Evolutionary conservation across 2,888 invertebrate genomes (phyloP), one percentile per base, ranked within the genome.

Genomic region (Clusia tigrina): DNA sequence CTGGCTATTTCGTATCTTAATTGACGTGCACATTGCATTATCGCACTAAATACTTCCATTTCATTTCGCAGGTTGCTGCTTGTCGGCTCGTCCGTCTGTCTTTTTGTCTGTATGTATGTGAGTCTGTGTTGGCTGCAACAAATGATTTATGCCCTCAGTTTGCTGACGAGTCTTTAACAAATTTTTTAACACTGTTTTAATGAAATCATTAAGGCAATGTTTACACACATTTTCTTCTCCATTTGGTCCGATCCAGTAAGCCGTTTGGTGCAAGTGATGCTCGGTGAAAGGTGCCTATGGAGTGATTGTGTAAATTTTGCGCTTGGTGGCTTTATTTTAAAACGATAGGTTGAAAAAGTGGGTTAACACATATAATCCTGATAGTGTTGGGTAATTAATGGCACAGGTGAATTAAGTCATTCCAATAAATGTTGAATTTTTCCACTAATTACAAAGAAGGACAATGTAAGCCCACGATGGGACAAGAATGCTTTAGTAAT

Each of bases 11-110:
- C 75, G 74, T 74, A 74, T 74, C 77, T 74, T 74, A 74, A 74
- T 74, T 74, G 74, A 74, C 74, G 74, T 74, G 77, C 77, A 74
- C 74, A 76, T 76, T 74, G 77, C 72, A 75, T 74, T 76, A 76
- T 76, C 77, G 74, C 72, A 71, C 74, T 68, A 77, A 75, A 69
- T 68, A 54, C 58, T 51, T 20, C 52, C 51, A 53, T n/a, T 52
- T 22, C 18, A 60, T 58, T 53, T 58, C 23, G 23, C 51, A 20
- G 37, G 15, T 37, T 55, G 37, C 25, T 37, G 55, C 38, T 54
- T 17, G 22, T 2, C 23, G 15, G 20, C 38, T 54, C 9, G 22
- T 48, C 15, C 3, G 2, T 20, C 20, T 20, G 48, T 20, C 18
- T 5, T 48, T 15, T 18, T 15, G 2, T 18, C 22, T 22, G 20